Base-by-base conservation (phyloP, 37 sponge, comb jelly and placozoan species). In the Ephydatia muelleri region DNA sequence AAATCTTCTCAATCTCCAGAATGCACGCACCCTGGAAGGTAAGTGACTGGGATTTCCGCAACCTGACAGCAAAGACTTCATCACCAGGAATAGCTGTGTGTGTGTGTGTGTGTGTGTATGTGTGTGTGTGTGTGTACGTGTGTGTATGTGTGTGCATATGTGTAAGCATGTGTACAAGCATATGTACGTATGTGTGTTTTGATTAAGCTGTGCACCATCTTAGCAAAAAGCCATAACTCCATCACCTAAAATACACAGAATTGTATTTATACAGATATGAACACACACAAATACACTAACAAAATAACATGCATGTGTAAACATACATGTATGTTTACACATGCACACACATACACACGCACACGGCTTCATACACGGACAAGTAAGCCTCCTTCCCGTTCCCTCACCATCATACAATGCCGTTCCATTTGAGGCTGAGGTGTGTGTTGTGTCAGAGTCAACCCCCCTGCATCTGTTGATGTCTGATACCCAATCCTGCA, bases 401-500 rank as follows among this genome's bases (percentile, higher is more conserved):
- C 4, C 3, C 73, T 72, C 33, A 72, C 73, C 33, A 32, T 72
- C 33, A 72, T 34, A 35, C 11, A 72, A 21, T 21, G 73, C 73
- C 1, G 73, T 34, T 22, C 73, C 73, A 14, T 72, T 72, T 4
- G 73, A 16, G 8, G 67, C 67, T 65, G 19, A 23, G 19, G 33
- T 11, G 14, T 40, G 27, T 14, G 25, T 5, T 29, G 33, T 43
- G 12, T 5, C 77, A 9, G 6, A 1, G 5, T 37, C 38, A 39
- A 37, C 47, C 23, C 77, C 35, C 6, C 77, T 12, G 28, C 34
- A 37, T 27, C 16, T 75, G 68, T 78, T 65, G 13, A 85, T 43
- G 73, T 90, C 90, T 37, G 78, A 31, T 0, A 49, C 29, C 90
- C 90, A 90, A 67, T 90, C 90, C 22, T 90, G 86, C 82, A 81